Percentiles rank a stretch among this genome's conserved stretches.
Evolutionary conservation across 2,888 invertebrate species (phyloP).

Genomic region (Mesorhabditis belari): DNA sequence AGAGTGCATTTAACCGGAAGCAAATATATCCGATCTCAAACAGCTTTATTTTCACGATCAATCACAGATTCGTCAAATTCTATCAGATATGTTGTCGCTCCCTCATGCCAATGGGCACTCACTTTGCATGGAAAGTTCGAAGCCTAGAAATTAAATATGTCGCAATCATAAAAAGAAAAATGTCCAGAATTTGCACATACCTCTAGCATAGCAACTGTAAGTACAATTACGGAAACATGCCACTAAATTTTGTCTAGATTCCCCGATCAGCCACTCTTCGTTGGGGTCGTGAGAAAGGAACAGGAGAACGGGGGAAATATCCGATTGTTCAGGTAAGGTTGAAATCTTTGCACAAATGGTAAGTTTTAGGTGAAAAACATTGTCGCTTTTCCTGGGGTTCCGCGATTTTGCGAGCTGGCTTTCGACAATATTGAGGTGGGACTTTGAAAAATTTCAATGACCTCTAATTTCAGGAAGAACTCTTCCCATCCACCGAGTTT

Average conservation of each 20-base stretch:
- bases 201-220: constrained; percentile 82
- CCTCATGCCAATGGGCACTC: constrained; percentile 97
- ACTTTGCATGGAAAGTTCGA: constrained; percentile 75
- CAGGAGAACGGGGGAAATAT: constrained; percentile 58
- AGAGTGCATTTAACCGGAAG: no score
- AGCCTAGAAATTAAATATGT: constrained; percentile 61
- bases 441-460: no score
- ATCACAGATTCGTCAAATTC: constrained; percentile 53
- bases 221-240: constrained; percentile 68
- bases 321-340: constrained; percentile 56
- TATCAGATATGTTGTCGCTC: constrained; percentile 90
- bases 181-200: constrained; percentile 16
- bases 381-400: constrained; percentile 69
- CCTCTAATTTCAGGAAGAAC: no score
- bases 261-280: constrained; percentile 57
- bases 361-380: constrained; percentile 59
- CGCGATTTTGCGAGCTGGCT: constrained; percentile 58
- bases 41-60: constrained; percentile 38
- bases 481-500: constrained; percentile 38
- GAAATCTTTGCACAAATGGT: neutral
- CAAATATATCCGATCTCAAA: constrained; percentile 16
- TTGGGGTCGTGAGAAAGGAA: constrained; percentile 54
- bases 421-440: constrained; percentile 56
- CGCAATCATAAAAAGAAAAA: constrained; percentile 1
- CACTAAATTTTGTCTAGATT: no score